Percentiles rank a stretch among this genome's conserved stretches.
Evolutionary conservation across 2,888 invertebrate species (phyloP).

Genomic region (Labia minor): DNA sequence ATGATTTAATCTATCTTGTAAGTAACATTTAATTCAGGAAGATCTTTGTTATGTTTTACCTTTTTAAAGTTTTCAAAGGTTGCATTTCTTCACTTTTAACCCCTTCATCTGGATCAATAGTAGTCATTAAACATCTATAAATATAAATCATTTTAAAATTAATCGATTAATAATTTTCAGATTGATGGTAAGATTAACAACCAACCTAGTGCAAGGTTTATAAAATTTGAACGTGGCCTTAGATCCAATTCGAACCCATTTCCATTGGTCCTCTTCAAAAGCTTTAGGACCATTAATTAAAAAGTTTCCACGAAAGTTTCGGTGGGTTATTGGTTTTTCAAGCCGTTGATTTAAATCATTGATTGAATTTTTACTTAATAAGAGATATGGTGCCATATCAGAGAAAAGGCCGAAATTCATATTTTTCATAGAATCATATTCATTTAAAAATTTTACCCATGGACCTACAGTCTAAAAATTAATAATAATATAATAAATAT

Average conservation of each 20-base stretch:
- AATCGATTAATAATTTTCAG: too few species aligned
- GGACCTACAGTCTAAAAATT: neutral
- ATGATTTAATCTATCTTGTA: too few species aligned
- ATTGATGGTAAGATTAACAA: neutral
- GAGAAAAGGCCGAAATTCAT: conserved; percentile 45
- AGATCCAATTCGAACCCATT: conserved; percentile 55
- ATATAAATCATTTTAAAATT: too few species aligned
- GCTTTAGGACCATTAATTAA: conserved; percentile 46
- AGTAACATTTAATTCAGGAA: too few species aligned
- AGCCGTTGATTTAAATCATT: conserved; percentile 52
- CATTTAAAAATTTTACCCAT: neutral
- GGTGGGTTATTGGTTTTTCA: conserved; percentile 37
- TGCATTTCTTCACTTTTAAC: conserved; percentile 47
- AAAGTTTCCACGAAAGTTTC: conserved; percentile 60
- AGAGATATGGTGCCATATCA: conserved; percentile 55
- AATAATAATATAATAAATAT: too few species aligned
- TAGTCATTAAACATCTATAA: conserved; percentile 56
- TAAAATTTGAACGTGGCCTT: conserved; percentile 50
- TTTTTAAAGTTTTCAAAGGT: conserved; percentile 54
- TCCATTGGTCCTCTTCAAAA: conserved; percentile 60
- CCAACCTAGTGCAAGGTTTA: conserved; percentile 53
- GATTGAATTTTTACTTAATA: conserved; percentile 56
- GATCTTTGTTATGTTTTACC: conserved; percentile 37
- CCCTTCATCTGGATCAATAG: conserved; percentile 56
- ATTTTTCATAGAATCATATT: neutral